Conservation (phyloP, 2,888 invertebrate species). For the Amiota mariae region DNA sequence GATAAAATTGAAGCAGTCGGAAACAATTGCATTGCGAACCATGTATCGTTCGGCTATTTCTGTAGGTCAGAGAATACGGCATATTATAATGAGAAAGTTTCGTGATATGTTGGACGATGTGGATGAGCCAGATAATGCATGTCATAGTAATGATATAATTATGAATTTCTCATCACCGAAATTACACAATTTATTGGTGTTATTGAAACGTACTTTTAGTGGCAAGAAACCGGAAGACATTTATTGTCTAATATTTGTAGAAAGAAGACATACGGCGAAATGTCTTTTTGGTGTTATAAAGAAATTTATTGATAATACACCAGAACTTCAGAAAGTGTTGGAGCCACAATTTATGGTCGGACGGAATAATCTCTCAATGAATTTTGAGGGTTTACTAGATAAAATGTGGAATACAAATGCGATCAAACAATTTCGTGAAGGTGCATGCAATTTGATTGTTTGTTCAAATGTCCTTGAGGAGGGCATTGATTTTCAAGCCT, state of each 20-base stretch:
- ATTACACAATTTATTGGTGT: slow-evolving; percentile 77
- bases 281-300: slow-evolving; percentile 81
- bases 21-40: slow-evolving; percentile 70
- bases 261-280: slow-evolving; percentile 81
- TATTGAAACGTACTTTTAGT: slow-evolving; percentile 77
- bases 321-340: slow-evolving; percentile 75
- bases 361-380: slow-evolving; percentile 50
- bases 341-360: slow-evolving; percentile 84
- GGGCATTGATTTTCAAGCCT: slow-evolving; percentile 89
- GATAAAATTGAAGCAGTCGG: slow-evolving; percentile 76
- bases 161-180: slow-evolving; percentile 79
- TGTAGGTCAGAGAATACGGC: slow-evolving; percentile 74
- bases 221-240: slow-evolving; percentile 64
- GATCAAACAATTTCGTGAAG: slow-evolving; percentile 76
- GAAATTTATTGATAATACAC: slow-evolving; percentile 73
- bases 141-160: slow-evolving; percentile 69
- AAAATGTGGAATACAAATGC: slow-evolving; percentile 67
- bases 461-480: slow-evolving; percentile 91
- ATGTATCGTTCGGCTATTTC: slow-evolving; percentile 59
- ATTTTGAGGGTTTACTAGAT: slow-evolving; percentile 63
- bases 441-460: slow-evolving; percentile 79
- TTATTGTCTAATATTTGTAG: slow-evolving; percentile 69
- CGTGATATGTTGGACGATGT: slow-evolving; percentile 59
- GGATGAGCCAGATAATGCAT: slow-evolving; percentile 53
- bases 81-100: slow-evolving; percentile 75